A percentile compares a stretch with the other conserved stretches of the same genome.
Conservation (phyloP, 1,140 invertebrate genomes). For the Philaenus spumarius region DNA sequence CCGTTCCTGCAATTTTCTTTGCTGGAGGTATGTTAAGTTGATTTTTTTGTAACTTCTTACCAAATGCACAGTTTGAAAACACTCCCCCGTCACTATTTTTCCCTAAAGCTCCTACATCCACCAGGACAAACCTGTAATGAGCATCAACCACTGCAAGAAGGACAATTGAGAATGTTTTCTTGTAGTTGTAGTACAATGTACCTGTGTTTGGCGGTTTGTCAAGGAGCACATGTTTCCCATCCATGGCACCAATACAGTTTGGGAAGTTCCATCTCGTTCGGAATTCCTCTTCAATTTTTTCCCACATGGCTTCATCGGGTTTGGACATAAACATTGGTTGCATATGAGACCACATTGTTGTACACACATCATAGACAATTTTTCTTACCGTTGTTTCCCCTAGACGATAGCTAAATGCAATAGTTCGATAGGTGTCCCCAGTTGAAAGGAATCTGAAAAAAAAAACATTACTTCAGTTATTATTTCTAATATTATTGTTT, state of each 20-base stretch:
- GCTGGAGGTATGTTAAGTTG: background rate
- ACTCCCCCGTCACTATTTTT: constrained; percentile 36
- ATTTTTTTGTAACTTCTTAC: constrained; percentile 9
- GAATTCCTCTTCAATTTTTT: constrained; percentile 15
- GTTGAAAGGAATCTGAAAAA: constrained; percentile 22
- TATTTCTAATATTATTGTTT: constrained; percentile 14
- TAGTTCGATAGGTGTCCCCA: constrained; percentile 20
- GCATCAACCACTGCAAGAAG: constrained; percentile 35
- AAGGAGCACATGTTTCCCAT: constrained; percentile 38
- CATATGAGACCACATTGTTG: constrained; percentile 24
- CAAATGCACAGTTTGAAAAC: constrained; percentile 30
- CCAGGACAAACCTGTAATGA: constrained; percentile 33
- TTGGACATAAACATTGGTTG: constrained; percentile 21
- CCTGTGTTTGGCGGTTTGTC: constrained; percentile 29
- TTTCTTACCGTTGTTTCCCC: constrained; percentile 26
- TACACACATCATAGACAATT: constrained; percentile 26
- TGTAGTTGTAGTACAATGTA: constrained; percentile 40
- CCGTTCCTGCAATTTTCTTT: constrained; percentile 14
- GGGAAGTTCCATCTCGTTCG: constrained; percentile 33
- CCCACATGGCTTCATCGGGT: constrained; percentile 12
- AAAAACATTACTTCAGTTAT: constrained; percentile 6
- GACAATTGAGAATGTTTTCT: constrained; percentile 34
- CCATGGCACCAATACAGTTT: constrained; percentile 38
- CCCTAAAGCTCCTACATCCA: constrained; percentile 37
- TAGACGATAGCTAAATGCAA: constrained; percentile 29